Base-by-base conservation (phyloP, 2,797 vertebrate genomes). In the Trachurus trachurus region DNA sequence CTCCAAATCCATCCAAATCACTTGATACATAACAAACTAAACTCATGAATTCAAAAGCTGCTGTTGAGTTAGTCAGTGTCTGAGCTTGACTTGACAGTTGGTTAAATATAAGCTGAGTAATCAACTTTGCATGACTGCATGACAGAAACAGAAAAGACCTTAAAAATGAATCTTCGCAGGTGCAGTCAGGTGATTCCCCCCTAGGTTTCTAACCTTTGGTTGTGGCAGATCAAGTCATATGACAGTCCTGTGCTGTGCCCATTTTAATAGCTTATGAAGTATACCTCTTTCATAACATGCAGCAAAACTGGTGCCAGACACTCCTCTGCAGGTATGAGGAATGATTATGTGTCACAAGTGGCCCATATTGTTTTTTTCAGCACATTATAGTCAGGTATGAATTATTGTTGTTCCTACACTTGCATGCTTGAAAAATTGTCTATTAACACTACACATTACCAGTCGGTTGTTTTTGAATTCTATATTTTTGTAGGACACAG, bases 81-180 rank as follows among this genome's bases (percentile, higher is more conserved):
- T 12, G 13, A 42, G 44, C 1, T 21, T 17, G 17, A 5, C 6
- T 56, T 64, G 22, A 26, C 5, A 21, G 62, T 19, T 31, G 34
- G 15, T 31, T 17, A 12, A 71, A 16, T n/a, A 26, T 21, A 65
- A 74, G 26, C 45, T 73, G 34, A n/a, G 40, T 31, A 31, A 58
- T 61, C 59, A 45, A 37, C 50, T 44, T 50, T n/a, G 1, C 31
- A 11, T 0, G 2, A 47, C n/a, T n/a, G 1, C 31, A 11, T 0
- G 2, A 47, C n/a, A 37, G 13, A 52, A 40, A 8, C 45, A 40
- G 34, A 37, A 7, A 37, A 37, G 6, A 37, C 6, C n/a, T 71
- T 75, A 68, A 13, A 65, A 65, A 61, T 66, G 40, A 76, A 78
- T 17, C 60, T 77, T 9, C 70, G 69, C 70, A 81, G 62, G 60